These are phyloP conservation scores for Drosophila fungiperda DNA, from an alignment of 2,888 invertebrate genomes.

Conservation along the genomic window DNA sequence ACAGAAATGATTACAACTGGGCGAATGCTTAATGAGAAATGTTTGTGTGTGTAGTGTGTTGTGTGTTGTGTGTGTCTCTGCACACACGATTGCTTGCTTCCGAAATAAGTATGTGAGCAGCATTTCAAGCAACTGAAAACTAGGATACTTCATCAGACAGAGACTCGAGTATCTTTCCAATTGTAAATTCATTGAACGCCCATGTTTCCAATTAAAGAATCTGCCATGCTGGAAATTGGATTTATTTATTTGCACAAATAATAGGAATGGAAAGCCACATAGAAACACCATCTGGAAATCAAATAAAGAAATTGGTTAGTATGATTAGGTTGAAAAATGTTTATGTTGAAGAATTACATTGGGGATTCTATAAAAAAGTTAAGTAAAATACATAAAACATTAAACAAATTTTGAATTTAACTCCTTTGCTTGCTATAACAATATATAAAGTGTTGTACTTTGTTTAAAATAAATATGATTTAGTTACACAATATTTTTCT, in stretches of 20 bases:
- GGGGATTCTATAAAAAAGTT: too few species aligned
- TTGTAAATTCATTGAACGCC: conserved; percentile 32
- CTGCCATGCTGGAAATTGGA: background rate
- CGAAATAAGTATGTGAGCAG: background rate
- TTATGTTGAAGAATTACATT: too few species aligned
- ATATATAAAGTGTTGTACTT: background rate
- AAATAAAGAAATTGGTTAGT: too few species aligned
- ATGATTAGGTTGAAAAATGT: too few species aligned
- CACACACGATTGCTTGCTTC: conserved; percentile 22
- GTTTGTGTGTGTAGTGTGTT: background rate
- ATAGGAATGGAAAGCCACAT: background rate
- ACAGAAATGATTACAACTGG: conserved; percentile 72
- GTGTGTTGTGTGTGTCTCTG: background rate
- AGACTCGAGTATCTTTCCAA: conserved; percentile 25
- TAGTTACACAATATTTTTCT: background rate
- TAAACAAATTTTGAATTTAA: too few species aligned
- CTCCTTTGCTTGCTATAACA: too few species aligned
- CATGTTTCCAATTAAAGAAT: conserved; percentile 18
- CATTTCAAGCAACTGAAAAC: conserved; percentile 21
- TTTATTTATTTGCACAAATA: background rate
- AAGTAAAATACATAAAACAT: too few species aligned
- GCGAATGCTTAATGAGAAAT: conserved; percentile 71
- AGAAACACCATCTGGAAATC: too few species aligned
- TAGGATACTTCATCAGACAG: conserved; percentile 29
- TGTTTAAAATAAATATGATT: background rate